Base-by-base conservation (phyloP, 2,888 invertebrate species). In the Melanargia galathea region DNA sequence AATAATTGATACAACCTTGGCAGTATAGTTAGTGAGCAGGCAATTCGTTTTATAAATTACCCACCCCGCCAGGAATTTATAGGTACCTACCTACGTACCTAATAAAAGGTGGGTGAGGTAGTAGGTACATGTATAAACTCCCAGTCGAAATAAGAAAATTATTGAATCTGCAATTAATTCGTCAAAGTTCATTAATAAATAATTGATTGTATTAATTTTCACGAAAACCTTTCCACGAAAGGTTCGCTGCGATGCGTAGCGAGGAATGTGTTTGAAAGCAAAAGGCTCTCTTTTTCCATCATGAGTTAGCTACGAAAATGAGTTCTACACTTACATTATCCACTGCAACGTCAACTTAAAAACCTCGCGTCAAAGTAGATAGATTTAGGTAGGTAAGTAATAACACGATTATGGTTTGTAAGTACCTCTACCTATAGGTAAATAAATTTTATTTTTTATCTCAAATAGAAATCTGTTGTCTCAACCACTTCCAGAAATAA, bases 1-100 rank as follows among this genome's bases (percentile, higher is more conserved):
- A 52, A 33, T 52, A 35, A 35, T 51, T 35, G 20, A 35, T 13
- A 6, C 20, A 20, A 52, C 18, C 52, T 33, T 52, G 18, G 35
- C 5, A 20, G 20, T 2, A 20, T 33, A 16, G 40, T 40, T 40
- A 16, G n/a, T n/a, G n/a, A n/a, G 40, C 40, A 40, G 40, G 16
- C 8, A 35, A 35, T 16, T 16, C 16, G 8, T 43, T 8, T 8
- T 43, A 43, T 8, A 43, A 43, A 43, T 18, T 18, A 43, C 43
- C 8, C 18, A 43, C 43, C 18, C 8, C 38, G 13, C 3, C 38
- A 33, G 11, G 33, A 11, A 2, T 10, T 8, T 33, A 10, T 10
- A 33, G 30, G 3, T n/a, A n/a, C 1, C n/a, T n/a, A n/a, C n/a
- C 10, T 35, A 35, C 35, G 11, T n/a, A 38, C n/a, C n/a, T n/a